These are phyloP conservation scores for Pelusios castaneus DNA, from an alignment of 2,113 vertebrate species.

Conservation along the genomic window DNA sequence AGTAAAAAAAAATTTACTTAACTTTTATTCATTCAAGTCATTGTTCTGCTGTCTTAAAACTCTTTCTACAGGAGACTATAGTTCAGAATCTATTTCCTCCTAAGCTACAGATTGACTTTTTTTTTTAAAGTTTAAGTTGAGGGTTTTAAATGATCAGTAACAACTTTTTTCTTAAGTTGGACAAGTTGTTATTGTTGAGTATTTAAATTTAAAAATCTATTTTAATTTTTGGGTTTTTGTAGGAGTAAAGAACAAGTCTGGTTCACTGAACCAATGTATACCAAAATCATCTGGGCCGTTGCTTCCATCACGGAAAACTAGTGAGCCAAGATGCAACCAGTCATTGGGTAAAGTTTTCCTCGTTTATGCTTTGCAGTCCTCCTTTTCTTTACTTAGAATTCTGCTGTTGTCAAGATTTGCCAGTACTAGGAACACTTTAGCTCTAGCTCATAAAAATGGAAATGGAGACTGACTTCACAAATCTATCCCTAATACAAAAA, in stretches of 20 bases:
- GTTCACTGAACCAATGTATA: conserved; percentile 31
- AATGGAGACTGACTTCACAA: background rate
- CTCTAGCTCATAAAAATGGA: background rate
- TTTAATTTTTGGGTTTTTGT: background rate
- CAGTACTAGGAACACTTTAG: background rate
- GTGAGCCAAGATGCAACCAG: conserved; percentile 50
- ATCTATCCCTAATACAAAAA: background rate
- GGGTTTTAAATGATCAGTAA: background rate
- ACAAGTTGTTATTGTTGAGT: background rate
- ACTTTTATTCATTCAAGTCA: background rate
- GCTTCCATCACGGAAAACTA: conserved; percentile 38
- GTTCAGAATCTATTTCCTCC: background rate
- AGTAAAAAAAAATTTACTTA: background rate
- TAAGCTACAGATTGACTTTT: background rate
- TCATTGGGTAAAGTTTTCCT: background rate
- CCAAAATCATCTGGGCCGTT: conserved; percentile 57
- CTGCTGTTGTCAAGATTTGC: background rate
- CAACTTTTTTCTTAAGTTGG: background rate
- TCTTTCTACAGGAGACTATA: background rate
- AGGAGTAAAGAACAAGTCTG: conserved; percentile 61
- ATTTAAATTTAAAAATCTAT: background rate
- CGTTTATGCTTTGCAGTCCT: background rate
- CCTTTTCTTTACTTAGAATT: background rate
- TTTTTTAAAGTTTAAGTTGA: background rate
- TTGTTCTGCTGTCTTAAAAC: background rate